Percentiles rank a stretch among this genome's conserved stretches.
These are phyloP conservation scores for Cepaea hortensis DNA, from an alignment of 2,888 invertebrate genomes.

Conservation along the genomic window DNA sequence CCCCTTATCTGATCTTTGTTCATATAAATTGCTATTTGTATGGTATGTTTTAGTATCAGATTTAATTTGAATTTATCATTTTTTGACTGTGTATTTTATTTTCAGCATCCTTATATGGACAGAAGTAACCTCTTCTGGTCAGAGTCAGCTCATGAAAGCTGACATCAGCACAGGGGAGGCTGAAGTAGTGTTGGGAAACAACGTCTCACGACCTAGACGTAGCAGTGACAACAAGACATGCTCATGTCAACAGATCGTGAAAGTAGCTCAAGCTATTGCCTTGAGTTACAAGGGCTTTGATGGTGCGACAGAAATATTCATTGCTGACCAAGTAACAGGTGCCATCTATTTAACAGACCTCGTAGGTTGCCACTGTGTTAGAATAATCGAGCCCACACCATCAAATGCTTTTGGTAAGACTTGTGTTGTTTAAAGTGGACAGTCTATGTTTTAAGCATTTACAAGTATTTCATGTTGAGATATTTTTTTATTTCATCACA, in stretches of 20 bases:
- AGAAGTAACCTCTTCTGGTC: slow-evolving; percentile 54
- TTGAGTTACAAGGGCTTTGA: slow-evolving; percentile 82
- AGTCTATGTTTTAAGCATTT: not conserved
- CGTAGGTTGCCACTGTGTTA: slow-evolving; percentile 61
- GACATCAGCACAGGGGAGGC: slow-evolving; percentile 38
- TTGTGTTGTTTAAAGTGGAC: not conserved
- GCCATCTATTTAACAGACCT: slow-evolving; percentile 61
- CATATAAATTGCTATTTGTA: too few relatives aligned
- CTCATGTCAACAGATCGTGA: slow-evolving; percentile 78
- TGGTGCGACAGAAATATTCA: slow-evolving; percentile 61
- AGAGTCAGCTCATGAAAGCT: slow-evolving; percentile 48
- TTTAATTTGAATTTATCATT: not conserved
- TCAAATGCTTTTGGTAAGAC: slow-evolving; percentile 51
- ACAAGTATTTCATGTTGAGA: not conserved
- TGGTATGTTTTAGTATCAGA: too few relatives aligned
- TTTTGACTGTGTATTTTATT: not conserved
- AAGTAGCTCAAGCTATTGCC: slow-evolving; percentile 82
- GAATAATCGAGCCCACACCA: slow-evolving; percentile 43
- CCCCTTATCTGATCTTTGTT: too few relatives aligned
- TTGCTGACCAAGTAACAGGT: slow-evolving; percentile 56
- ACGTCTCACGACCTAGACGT: slow-evolving; percentile 16
- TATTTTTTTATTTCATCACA: too few relatives aligned
- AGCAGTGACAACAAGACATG: slow-evolving; percentile 76
- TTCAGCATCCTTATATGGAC: slow-evolving; percentile 66
- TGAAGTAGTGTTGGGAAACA: slow-evolving; percentile 37